Evolutionary conservation across 1,140 invertebrate species (phyloP).

Genomic region (Lethrus apterus): DNA sequence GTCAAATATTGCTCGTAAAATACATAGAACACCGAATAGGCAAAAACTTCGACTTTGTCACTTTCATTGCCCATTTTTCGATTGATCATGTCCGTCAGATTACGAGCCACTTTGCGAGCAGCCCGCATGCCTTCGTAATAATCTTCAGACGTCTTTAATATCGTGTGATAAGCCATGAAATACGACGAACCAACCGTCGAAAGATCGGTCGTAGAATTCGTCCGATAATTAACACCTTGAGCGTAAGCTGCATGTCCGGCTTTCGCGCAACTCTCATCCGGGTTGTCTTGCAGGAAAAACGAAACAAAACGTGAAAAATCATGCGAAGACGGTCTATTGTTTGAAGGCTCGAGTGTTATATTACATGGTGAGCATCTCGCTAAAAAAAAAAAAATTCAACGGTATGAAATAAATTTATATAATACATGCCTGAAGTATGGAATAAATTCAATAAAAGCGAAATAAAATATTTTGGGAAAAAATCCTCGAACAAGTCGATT

Average conservation of each 20-base stretch:
- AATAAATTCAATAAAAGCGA: too few relatives aligned
- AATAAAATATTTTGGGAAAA: too few relatives aligned
- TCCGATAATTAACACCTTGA: conserved; percentile 56
- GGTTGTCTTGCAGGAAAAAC: conserved; percentile 89
- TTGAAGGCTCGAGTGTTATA: conserved; percentile 43
- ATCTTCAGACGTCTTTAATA: conserved; percentile 85
- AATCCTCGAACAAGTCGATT: neutral
- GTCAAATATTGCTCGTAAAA: conserved; percentile 99
- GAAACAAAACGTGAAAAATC: conserved; percentile 78
- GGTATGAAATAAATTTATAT: too few relatives aligned
- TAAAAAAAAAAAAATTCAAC: conserved; percentile 27
- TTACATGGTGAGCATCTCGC: conserved; percentile 43
- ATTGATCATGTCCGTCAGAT: conserved; percentile 75
- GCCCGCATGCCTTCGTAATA: conserved; percentile 84
- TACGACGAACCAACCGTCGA: conserved; percentile 63
- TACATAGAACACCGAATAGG: conserved; percentile 97
- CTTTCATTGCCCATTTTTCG: conserved; percentile 39
- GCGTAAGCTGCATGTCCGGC: conserved; percentile 79
- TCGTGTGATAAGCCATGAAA: conserved; percentile 94
- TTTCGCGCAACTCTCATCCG: conserved; percentile 72
- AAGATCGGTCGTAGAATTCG: conserved; percentile 38
- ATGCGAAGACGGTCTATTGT: conserved; percentile 49
- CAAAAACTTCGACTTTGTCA: conserved; percentile 52
- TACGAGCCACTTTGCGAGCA: conserved; percentile 70
- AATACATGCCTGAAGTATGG: too few relatives aligned